phyloP scores from a whole-genome alignment of 2,888 invertebrate genomes.

The Polyploca ridens region DNA sequence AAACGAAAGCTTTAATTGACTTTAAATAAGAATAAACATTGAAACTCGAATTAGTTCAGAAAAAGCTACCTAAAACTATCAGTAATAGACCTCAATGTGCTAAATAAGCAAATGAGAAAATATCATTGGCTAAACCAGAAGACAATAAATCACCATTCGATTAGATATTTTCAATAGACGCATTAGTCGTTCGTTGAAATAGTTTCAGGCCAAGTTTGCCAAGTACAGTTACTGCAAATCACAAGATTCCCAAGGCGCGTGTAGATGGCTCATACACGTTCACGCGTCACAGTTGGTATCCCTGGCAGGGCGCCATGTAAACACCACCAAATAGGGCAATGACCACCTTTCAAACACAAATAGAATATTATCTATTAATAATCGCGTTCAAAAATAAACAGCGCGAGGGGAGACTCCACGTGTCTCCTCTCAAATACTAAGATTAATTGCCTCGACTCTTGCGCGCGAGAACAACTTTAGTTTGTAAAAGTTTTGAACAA shows the following conservation, averaged over 20 bases:
- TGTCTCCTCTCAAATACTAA: conserved; percentile 57
- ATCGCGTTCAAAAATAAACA: conserved; percentile 68
- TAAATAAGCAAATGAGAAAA: background rate
- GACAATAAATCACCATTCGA: background rate
- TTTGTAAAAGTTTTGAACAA: conserved; percentile 28
- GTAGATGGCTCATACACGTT: conserved; percentile 16
- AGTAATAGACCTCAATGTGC: too few species aligned
- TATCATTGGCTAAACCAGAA: background rate
- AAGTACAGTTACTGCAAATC: conserved; percentile 15
- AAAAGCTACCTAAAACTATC: too few species aligned
- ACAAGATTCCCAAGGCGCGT: conserved; percentile 9
- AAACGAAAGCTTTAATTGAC: background rate
- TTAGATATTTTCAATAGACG: conserved; percentile 11
- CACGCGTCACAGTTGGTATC: conserved; percentile 44
- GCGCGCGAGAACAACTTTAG: conserved; percentile 22
- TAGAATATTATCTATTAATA: conserved; percentile 76
- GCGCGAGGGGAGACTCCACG: conserved; percentile 69
- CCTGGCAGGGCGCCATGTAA: conserved; percentile 75
- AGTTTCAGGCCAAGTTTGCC: conserved; percentile 6
- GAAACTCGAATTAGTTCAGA: too few species aligned
- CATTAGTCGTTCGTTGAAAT: conserved; percentile 11
- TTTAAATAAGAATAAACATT: background rate
- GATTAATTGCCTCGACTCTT: conserved; percentile 59
- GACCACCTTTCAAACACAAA: conserved; percentile 74
- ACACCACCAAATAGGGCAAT: conserved; percentile 82